Evolutionary conservation across 2,888 invertebrate species (phyloP).

Genomic region (Cerceris rybyensis): DNA sequence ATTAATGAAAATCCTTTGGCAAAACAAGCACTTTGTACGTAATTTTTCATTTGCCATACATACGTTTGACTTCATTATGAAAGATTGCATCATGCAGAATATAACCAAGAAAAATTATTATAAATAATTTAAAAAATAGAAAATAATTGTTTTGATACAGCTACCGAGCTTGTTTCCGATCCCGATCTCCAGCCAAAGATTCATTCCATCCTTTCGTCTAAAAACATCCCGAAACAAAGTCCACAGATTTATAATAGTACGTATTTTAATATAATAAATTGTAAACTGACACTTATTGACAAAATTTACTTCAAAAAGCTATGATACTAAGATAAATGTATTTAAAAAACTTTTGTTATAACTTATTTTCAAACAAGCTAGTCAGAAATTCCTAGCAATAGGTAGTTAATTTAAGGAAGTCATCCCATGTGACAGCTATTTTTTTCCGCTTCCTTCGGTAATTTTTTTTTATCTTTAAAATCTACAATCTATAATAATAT

Average conservation of each 20-base stretch:
- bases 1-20: conserved; percentile 50
- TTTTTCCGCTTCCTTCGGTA: too few species aligned
- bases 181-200: conserved; percentile 26
- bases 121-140: background rate
- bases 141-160: conserved; percentile 5
- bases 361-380: too few species aligned
- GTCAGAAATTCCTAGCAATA: too few species aligned
- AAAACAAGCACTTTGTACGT: conserved; percentile 47
- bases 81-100: background rate
- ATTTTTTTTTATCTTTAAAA: too few species aligned
- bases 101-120: background rate
- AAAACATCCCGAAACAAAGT: conserved; percentile 6
- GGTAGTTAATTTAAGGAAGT: too few species aligned
- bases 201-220: conserved; percentile 35
- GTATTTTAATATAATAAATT: background rate
- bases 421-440: too few species aligned
- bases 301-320: too few species aligned
- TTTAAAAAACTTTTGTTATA: too few species aligned
- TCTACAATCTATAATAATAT: too few species aligned
- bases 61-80: background rate
- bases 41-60: background rate
- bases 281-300: background rate
- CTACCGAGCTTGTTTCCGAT: background rate
- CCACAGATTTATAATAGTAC: conserved; percentile 3
- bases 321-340: too few species aligned